Percentiles rank a stretch among this genome's conserved stretches.
phyloP scores from a whole-genome alignment of 2,797 vertebrate species.

The Cygnus olor region DNA sequence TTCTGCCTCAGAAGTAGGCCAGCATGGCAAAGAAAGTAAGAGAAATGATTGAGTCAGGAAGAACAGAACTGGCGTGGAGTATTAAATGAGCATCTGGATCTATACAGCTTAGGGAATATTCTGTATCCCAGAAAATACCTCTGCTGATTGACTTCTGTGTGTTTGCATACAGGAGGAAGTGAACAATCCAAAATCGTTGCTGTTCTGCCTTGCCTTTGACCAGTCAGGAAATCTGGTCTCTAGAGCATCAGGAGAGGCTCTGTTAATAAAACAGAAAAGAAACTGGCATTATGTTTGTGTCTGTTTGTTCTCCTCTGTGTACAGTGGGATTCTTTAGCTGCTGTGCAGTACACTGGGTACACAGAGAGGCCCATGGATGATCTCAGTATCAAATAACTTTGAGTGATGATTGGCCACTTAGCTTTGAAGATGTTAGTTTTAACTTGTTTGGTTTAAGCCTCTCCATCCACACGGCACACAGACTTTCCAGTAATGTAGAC shows the following conservation, averaged over 20 bases:
- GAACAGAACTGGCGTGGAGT: background rate
- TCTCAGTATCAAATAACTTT: background rate
- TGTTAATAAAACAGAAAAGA: background rate
- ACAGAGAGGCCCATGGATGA: background rate
- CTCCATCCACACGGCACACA: background rate
- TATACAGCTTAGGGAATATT: background rate
- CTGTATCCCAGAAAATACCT: background rate
- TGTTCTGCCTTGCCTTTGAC: background rate
- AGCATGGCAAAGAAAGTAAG: background rate
- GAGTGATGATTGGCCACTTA: background rate
- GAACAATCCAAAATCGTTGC: background rate
- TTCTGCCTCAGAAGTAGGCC: background rate
- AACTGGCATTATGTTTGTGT: background rate
- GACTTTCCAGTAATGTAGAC: background rate
- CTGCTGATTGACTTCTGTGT: background rate
- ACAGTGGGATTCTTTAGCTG: background rate
- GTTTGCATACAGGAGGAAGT: background rate
- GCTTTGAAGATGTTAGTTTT: background rate
- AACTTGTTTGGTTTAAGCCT: background rate
- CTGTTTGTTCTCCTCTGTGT: background rate
- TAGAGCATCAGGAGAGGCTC: background rate
- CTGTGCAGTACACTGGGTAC: background rate
- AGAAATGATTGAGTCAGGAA: background rate
- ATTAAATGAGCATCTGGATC: background rate
- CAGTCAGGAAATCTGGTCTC: background rate